Evolutionary conservation across 2,888 invertebrate species (phyloP).

Genomic region (Napeogenes inachia): DNA sequence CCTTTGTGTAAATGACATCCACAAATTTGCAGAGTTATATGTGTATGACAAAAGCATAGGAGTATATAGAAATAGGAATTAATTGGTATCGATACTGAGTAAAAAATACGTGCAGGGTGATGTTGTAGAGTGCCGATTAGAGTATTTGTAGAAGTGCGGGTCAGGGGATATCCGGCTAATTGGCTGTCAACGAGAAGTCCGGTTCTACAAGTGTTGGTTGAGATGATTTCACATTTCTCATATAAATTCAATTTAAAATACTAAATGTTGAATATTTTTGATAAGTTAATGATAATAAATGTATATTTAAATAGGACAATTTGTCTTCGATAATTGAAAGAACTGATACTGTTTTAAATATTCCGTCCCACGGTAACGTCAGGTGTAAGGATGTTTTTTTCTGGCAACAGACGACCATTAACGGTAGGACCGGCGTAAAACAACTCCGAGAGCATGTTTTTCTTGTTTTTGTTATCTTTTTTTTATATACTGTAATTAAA

Average conservation of each 20-base stretch:
- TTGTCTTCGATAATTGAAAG: constrained; percentile 1
- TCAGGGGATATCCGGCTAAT: constrained; percentile 62
- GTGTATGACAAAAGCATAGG: constrained; percentile 24
- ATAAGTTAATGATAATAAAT: too few relatives aligned
- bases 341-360: background rate
- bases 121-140: constrained; percentile 67
- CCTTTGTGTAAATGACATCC: constrained; percentile 53
- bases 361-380: constrained; percentile 37
- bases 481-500: constrained; percentile 10
- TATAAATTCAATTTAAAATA: too few relatives aligned
- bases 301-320: background rate
- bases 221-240: constrained; percentile 21
- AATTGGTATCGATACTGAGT: constrained; percentile 46
- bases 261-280: too few relatives aligned
- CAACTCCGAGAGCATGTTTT: constrained; percentile 14
- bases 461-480: constrained; percentile 34
- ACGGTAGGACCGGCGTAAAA: constrained; percentile 49
- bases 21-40: constrained; percentile 42
- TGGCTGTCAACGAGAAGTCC: constrained; percentile 72
- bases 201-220: constrained; percentile 36
- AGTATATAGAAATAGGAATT: constrained; percentile 26
- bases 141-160: constrained; percentile 45
- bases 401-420: constrained; percentile 52
- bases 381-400: constrained; percentile 34
- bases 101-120: constrained; percentile 53